A percentile compares a stretch with the other conserved stretches of the same genome.
phyloP scores from a whole-genome alignment of 1,140 invertebrate genomes.

The Lasaia peninsularis region DNA sequence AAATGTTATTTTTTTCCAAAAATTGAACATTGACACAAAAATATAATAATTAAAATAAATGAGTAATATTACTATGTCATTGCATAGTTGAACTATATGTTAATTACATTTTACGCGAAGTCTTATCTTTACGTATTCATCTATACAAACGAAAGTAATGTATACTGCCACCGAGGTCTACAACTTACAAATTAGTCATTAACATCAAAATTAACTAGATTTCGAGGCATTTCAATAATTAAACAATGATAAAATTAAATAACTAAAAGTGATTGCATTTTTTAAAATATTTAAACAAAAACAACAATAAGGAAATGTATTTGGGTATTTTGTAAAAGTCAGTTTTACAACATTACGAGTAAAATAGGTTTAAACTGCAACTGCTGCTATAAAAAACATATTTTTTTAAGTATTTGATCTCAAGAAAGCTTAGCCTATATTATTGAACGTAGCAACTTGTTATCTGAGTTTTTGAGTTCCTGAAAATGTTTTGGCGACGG shows the following conservation, averaged over 20 bases:
- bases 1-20: not conserved
- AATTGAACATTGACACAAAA: not conserved
- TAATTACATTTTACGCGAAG: not conserved
- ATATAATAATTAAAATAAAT: not conserved
- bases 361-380: not conserved
- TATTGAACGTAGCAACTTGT: too few species aligned
- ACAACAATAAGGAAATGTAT: constrained; percentile 3
- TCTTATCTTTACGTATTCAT: constrained; percentile 12
- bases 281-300: not conserved
- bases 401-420: too few species aligned
- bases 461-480: too few species aligned
- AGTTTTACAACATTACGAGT: not conserved
- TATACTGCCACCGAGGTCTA: constrained; percentile 41
- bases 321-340: not conserved
- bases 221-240: not conserved
- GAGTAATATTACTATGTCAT: not conserved
- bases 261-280: not conserved
- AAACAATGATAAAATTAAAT: not conserved
- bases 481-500: too few species aligned
- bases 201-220: constrained; percentile 9
- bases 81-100: not conserved
- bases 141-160: constrained; percentile 29
- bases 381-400: too few species aligned
- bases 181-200: constrained; percentile 25
- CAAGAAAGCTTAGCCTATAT: too few species aligned